Evolutionary conservation across 2,888 invertebrate genomes (phyloP).

Genomic region (Ichneumoninae sp.): DNA sequence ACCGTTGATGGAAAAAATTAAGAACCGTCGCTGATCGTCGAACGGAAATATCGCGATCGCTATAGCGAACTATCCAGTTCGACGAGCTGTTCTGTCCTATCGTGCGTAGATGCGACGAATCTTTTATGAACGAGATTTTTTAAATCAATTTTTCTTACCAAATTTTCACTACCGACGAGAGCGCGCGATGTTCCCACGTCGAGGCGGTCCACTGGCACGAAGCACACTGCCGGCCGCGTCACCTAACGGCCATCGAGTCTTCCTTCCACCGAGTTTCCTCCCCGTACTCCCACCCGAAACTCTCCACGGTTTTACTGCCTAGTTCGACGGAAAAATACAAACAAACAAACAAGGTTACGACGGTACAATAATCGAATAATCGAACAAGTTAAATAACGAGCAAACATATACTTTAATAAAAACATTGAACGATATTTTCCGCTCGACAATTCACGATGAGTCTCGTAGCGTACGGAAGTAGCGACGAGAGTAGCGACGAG

Average conservation of each 20-base stretch:
- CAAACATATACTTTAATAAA: neutral
- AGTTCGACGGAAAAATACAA: neutral
- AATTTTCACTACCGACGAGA: neutral
- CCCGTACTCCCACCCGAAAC: neutral
- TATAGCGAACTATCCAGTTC: neutral
- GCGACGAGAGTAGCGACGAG: conserved; percentile 80
- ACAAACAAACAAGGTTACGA: neutral
- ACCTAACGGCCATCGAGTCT: neutral
- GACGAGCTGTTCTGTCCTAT: neutral
- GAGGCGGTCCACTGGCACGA: neutral
- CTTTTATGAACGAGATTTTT: neutral
- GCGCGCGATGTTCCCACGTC: neutral
- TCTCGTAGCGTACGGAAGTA: conserved; percentile 81
- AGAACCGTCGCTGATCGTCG: neutral
- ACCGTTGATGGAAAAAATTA: neutral
- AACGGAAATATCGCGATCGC: neutral
- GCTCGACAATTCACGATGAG: conserved; percentile 72
- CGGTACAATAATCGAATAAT: neutral
- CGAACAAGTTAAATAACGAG: neutral
- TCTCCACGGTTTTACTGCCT: neutral
- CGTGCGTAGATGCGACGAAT: neutral
- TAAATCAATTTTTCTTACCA: neutral
- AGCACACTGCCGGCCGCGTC: neutral
- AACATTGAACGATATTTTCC: neutral
- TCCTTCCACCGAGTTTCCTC: neutral